Percentiles rank a stretch among this genome's conserved stretches.
Conservation (phyloP, 2,797 vertebrate genomes). For the Eremophila alpestris region DNA sequence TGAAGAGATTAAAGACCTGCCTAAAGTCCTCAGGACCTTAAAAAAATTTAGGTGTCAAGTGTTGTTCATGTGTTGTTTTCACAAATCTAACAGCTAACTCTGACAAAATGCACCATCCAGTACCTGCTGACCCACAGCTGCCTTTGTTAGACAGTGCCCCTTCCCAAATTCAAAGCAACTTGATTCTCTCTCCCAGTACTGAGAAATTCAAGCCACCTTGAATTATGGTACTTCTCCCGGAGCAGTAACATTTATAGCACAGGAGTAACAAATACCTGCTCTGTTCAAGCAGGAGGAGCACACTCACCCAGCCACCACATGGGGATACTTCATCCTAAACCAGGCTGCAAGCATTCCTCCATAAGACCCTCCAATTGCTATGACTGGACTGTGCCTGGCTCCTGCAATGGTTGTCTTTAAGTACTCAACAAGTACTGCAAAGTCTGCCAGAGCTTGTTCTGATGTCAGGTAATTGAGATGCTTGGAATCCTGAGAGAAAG, state of each 20-base stretch:
- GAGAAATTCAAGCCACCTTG: not conserved
- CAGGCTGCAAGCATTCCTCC: conserved; percentile 96
- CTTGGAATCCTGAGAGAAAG: conserved; percentile 84
- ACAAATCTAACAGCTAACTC: not conserved
- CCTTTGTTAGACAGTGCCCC: not conserved
- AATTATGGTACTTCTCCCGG: not conserved
- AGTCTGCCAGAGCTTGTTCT: conserved; percentile 95
- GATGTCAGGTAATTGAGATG: conserved; percentile 93
- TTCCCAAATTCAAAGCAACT: not conserved
- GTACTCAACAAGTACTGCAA: conserved; percentile 85
- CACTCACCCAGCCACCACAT: conserved; percentile 88
- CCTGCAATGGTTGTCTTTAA: conserved; percentile 79
- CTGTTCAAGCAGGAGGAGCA: not conserved
- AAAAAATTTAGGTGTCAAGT: not conserved
- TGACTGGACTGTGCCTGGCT: conserved; percentile 85
- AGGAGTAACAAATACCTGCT: not conserved
- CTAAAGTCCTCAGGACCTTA: not conserved
- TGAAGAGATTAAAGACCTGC: not conserved
- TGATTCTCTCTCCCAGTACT: not conserved
- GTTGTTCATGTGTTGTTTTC: not conserved
- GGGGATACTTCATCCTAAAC: conserved; percentile 97
- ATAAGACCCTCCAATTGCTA: conserved; percentile 92
- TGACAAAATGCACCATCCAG: not conserved
- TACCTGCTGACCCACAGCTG: not conserved
- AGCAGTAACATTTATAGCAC: not conserved